phyloP scores from a whole-genome alignment of 2,797 vertebrate genomes.

The Danio kyathit region DNA sequence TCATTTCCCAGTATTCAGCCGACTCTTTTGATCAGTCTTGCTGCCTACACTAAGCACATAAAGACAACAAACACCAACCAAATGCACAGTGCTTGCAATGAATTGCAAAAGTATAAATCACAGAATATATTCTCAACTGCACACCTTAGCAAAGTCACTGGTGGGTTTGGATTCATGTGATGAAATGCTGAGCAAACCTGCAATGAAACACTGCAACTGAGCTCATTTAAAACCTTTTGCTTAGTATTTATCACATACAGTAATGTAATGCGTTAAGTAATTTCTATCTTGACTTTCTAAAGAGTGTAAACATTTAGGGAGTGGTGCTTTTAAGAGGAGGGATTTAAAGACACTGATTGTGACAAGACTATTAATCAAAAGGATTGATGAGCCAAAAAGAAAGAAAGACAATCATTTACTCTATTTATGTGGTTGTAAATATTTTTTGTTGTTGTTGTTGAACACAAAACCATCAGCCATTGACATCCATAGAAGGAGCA shows the following conservation, averaged over 20 bases:
- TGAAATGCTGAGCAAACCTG: constrained; percentile 2
- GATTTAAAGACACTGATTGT: neutral
- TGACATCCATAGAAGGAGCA: no score
- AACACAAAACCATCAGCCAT: no score
- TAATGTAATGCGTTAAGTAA: no score
- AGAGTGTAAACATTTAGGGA: neutral
- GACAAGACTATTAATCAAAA: neutral
- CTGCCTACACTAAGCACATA: constrained; percentile 22
- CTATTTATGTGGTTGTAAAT: no score
- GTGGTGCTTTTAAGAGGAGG: neutral
- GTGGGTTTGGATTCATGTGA: constrained; percentile 21
- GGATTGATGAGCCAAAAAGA: no score
- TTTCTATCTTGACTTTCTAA: neutral
- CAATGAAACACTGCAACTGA: neutral
- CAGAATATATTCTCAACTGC: neutral
- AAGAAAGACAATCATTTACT: no score
- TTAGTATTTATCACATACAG: neutral
- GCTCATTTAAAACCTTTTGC: neutral
- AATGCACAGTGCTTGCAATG: constrained; percentile 14
- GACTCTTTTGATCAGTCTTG: constrained; percentile 14
- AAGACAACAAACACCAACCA: neutral
- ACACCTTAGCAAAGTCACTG: constrained; percentile 9
- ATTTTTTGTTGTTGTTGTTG: no score
- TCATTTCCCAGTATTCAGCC: neutral
- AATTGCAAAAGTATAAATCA: constrained; percentile 4